These are phyloP conservation scores for Steatornis caripensis DNA, from an alignment of 2,113 vertebrate genomes.

Conservation along the genomic window DNA sequence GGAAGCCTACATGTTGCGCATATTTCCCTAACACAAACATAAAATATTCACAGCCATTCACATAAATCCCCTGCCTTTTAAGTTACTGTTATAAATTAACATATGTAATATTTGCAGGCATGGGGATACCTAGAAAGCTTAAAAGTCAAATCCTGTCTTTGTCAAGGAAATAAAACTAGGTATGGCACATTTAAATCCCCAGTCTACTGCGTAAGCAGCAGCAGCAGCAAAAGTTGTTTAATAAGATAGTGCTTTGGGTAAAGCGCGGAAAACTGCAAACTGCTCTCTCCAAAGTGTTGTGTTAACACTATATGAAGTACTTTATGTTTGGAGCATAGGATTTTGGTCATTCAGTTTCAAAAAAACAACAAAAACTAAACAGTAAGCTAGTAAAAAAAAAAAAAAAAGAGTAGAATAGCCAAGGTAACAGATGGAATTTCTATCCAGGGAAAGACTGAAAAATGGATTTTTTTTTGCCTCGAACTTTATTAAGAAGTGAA, in stretches of 20 bases:
- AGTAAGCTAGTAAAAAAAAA: background rate
- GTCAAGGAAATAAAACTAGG: background rate
- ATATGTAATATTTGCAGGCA: background rate
- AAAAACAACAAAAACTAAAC: background rate
- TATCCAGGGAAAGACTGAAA: background rate
- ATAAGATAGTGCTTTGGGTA: background rate
- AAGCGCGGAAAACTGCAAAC: background rate
- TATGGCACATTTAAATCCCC: background rate
- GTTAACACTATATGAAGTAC: background rate
- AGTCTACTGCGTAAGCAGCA: background rate
- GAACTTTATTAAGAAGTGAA: background rate
- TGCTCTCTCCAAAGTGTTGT: background rate
- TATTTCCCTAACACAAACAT: background rate
- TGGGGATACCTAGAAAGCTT: background rate
- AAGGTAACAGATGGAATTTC: background rate
- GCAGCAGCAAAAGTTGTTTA: background rate
- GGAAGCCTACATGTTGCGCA: background rate
- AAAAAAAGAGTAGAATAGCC: background rate
- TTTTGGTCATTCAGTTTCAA: background rate
- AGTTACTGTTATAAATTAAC: background rate
- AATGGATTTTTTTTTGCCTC: background rate
- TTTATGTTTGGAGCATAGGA: background rate
- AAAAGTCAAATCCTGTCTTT: background rate
- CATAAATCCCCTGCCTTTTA: background rate
- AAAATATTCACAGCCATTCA: background rate